Percentiles rank a stretch among this genome's conserved stretches.
Evolutionary conservation across 2,888 invertebrate genomes (phyloP).

Genomic region (Drosophila prolongata): DNA sequence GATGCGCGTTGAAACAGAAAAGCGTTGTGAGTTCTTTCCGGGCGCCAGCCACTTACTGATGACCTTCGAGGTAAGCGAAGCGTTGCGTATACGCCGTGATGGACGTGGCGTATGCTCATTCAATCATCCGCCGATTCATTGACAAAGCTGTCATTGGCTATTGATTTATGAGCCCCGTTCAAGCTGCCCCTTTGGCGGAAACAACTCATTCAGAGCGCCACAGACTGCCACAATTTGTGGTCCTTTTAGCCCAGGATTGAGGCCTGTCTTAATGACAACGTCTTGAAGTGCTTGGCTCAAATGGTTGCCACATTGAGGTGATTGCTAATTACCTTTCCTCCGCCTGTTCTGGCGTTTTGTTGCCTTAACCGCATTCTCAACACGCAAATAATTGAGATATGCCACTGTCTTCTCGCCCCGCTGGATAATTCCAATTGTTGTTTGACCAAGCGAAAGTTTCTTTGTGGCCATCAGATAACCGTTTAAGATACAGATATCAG

Average conservation of each 20-base stretch:
- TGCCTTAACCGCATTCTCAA: constrained; percentile 54
- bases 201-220: constrained; percentile 55
- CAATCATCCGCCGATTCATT: constrained; percentile 70
- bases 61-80: constrained; percentile 66
- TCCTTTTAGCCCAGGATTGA: constrained; percentile 17
- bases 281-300: constrained; percentile 54
- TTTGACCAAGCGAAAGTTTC: constrained; percentile 36
- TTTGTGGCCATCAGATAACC: constrained; percentile 24
- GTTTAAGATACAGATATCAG: constrained; percentile 10
- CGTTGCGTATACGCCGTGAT: constrained; percentile 68
- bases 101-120: constrained; percentile 51
- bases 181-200: not conserved
- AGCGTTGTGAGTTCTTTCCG: constrained; percentile 22
- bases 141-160: constrained; percentile 76
- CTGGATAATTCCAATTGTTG: constrained; percentile 66
- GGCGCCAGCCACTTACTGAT: constrained; percentile 71
- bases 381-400: constrained; percentile 68
- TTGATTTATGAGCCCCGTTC: constrained; percentile 64
- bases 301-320: constrained; percentile 52
- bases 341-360: constrained; percentile 42
- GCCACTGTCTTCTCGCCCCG: not conserved
- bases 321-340: constrained; percentile 26
- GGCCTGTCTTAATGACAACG: constrained; percentile 55
- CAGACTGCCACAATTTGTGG: constrained; percentile 65
- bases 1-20: constrained; percentile 46